A percentile compares a stretch with the other conserved stretches of the same genome.
Conservation (phyloP, 1,140 invertebrate genomes). For the Acromyrmex echinatior region DNA sequence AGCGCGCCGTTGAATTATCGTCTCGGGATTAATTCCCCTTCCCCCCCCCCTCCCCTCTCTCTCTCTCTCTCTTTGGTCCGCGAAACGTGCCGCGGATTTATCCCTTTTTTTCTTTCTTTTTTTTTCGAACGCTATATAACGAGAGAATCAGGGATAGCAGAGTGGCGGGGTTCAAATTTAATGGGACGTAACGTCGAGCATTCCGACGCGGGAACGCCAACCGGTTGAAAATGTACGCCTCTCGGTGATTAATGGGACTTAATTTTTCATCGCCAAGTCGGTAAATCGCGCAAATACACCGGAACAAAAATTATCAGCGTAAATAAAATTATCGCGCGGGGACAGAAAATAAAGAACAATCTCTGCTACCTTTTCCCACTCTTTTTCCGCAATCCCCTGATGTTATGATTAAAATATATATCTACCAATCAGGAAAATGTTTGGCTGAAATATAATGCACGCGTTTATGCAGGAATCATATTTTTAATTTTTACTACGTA, state of each 20-base stretch:
- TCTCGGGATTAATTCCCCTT: constrained; percentile 79
- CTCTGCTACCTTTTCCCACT: background rate
- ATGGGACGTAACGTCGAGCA: constrained; percentile 45
- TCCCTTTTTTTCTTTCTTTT: constrained; percentile 4
- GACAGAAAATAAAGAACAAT: background rate
- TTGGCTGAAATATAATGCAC: background rate
- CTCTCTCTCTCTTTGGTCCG: background rate
- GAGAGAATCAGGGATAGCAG: constrained; percentile 30
- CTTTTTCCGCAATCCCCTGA: background rate
- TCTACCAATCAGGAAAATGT: background rate
- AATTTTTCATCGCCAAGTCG: constrained; percentile 41
- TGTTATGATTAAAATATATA: background rate
- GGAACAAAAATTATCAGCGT: background rate
- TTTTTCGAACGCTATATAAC: constrained; percentile 52
- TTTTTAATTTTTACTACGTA: background rate
- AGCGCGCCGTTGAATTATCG: constrained; percentile 80
- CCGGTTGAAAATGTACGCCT: constrained; percentile 39
- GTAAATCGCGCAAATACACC: constrained; percentile 24
- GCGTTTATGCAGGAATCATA: too few species aligned
- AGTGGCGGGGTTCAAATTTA: constrained; percentile 40
- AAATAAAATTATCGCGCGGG: background rate
- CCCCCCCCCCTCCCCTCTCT: background rate
- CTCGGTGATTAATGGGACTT: constrained; percentile 14
- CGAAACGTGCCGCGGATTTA: background rate
- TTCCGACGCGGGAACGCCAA: constrained; percentile 16